Evolutionary conservation across 2,888 invertebrate species (phyloP).

Genomic region (Galerucella pusilla): DNA sequence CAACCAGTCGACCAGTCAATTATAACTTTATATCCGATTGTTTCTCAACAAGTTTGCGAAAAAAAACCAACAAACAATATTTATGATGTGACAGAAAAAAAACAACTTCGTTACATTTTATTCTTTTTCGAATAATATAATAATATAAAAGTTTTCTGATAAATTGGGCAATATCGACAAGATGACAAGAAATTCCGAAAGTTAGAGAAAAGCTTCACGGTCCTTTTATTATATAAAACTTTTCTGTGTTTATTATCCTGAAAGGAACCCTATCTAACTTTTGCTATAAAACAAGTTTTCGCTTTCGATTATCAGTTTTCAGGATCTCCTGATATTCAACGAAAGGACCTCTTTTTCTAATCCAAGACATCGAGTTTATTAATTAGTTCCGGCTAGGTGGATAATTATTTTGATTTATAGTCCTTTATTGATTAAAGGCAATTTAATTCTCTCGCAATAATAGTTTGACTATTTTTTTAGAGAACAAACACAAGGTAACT

Average conservation of each 20-base stretch:
- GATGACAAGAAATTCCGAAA: conserved; percentile 40
- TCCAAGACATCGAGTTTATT: neutral
- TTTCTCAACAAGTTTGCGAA: conserved; percentile 8
- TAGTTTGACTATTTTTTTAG: too few species aligned
- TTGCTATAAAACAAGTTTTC: conserved; percentile 44
- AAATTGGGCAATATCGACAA: conserved; percentile 43
- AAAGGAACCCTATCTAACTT: conserved; percentile 44
- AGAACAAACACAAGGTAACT: too few species aligned
- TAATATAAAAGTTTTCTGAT: conserved; percentile 40
- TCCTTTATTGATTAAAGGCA: neutral
- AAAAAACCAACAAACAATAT: conserved; percentile 20
- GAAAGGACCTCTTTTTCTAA: conserved; percentile 1
- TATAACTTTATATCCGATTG: neutral
- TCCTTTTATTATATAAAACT: conserved; percentile 45
- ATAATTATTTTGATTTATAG: neutral
- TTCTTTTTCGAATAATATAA: conserved; percentile 36
- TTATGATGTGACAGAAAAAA: conserved; percentile 32
- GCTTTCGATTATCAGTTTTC: conserved; percentile 37
- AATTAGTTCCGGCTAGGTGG: neutral
- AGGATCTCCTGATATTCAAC: conserved; percentile 24
- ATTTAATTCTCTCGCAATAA: neutral
- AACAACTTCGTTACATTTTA: conserved; percentile 36
- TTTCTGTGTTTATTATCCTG: conserved; percentile 43
- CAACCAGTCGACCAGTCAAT: neutral
- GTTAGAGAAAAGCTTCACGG: conserved; percentile 39